phyloP scores from a whole-genome alignment of 2,888 invertebrate species.

The Siphonodentalium dalli region DNA sequence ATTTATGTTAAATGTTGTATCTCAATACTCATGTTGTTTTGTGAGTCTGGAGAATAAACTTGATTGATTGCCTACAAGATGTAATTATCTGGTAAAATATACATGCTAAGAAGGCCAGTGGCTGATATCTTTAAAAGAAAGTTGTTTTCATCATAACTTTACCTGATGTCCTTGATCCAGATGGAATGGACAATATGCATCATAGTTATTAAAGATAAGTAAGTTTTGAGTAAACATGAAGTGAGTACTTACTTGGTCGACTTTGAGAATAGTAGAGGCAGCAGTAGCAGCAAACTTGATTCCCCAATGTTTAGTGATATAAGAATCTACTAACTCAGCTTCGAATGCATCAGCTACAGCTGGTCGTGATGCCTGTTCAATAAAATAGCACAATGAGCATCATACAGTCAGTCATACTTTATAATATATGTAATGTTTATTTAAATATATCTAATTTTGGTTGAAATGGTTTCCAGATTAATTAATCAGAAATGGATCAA shows the following conservation, averaged over 20 bases:
- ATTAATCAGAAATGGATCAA: too few species aligned
- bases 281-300: constrained; percentile 94
- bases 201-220: not conserved
- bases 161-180: not conserved
- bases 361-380: constrained; percentile 70
- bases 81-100: too few species aligned
- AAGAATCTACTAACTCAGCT: constrained; percentile 77
- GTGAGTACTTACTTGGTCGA: constrained; percentile 76
- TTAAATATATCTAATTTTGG: too few species aligned
- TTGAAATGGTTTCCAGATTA: too few species aligned
- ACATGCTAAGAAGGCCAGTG: too few species aligned
- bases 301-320: constrained; percentile 87
- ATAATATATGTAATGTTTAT: too few species aligned
- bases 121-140: not conserved
- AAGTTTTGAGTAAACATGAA: not conserved
- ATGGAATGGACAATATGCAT: not conserved
- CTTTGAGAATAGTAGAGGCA: constrained; percentile 88
- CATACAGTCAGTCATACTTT: too few species aligned
- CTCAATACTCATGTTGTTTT: too few species aligned
- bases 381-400: too few species aligned
- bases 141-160: not conserved
- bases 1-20: too few species aligned
- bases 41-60: too few species aligned
- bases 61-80: too few species aligned
- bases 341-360: constrained; percentile 79